A percentile compares a stretch with the other conserved stretches of the same genome.
phyloP scores from a whole-genome alignment of 2,888 invertebrate species.

The Chironomus tentans region DNA sequence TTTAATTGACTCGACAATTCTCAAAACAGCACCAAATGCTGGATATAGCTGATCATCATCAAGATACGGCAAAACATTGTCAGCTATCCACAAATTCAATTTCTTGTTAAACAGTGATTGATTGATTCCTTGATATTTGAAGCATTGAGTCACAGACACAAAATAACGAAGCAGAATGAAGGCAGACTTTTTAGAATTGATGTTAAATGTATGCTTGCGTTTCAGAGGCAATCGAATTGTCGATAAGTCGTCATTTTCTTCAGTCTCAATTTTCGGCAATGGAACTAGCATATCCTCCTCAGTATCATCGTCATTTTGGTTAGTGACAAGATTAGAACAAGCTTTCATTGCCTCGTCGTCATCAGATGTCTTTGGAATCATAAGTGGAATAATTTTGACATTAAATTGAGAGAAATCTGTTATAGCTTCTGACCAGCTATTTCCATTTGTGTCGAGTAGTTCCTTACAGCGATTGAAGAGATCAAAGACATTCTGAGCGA shows the following conservation, averaged over 20 bases:
- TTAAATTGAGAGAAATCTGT: conserved; percentile 32
- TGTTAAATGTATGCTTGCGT: conserved; percentile 36
- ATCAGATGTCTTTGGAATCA: conserved; percentile 23
- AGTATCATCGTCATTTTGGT: conserved; percentile 30
- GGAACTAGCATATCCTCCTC: conserved; percentile 36
- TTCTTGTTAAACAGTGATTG: conserved; percentile 35
- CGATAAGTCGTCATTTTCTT: conserved; percentile 31
- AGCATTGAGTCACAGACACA: conserved; percentile 36
- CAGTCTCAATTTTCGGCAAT: conserved; percentile 36
- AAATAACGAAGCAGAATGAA: conserved; percentile 37
- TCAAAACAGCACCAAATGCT: conserved; percentile 37
- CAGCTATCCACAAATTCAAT: conserved; percentile 36
- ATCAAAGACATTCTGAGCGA: conserved; percentile 33
- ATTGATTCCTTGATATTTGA: conserved; percentile 34
- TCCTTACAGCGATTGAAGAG: conserved; percentile 35
- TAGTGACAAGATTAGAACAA: conserved; percentile 35
- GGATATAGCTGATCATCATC: conserved; percentile 39
- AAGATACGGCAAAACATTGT: conserved; percentile 35
- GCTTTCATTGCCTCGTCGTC: conserved; percentile 26
- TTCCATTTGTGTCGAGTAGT: conserved; percentile 40
- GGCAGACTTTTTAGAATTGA: conserved; percentile 34
- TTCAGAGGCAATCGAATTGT: conserved; percentile 39
- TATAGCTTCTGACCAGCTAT: conserved; percentile 36
- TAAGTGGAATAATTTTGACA: conserved; percentile 32
- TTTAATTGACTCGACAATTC: conserved; percentile 34